These are phyloP conservation scores for Cinclus mexicanus DNA, from an alignment of 2,113 vertebrate species.

Conservation along the genomic window DNA sequence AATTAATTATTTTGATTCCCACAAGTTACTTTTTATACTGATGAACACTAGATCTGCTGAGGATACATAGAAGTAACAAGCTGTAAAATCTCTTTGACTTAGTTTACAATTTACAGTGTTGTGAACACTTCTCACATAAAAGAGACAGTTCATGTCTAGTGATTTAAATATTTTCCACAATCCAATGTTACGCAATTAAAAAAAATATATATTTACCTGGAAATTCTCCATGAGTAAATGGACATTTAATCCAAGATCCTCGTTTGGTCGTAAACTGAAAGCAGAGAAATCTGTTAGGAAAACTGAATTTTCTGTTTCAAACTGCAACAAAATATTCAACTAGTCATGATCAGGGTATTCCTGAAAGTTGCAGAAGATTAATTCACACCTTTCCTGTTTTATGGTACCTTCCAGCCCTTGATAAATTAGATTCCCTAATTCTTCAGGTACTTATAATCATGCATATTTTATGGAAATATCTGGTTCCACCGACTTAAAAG, in stretches of 20 bases:
- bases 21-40: background rate
- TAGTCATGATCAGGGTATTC: background rate
- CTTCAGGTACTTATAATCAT: background rate
- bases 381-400: background rate
- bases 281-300: constrained; percentile 23
- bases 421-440: background rate
- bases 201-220: constrained; percentile 71
- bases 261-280: constrained; percentile 77
- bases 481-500: background rate
- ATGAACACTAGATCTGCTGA: background rate
- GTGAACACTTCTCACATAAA: background rate
- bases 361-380: background rate
- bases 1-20: background rate
- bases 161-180: background rate
- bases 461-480: background rate
- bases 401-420: background rate
- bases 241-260: constrained; percentile 81
- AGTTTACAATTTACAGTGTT: background rate
- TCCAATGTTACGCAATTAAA: background rate
- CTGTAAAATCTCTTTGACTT: background rate
- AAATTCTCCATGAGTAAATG: constrained; percentile 76
- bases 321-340: background rate
- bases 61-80: background rate
- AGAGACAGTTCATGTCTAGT: background rate
- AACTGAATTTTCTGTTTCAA: background rate